These are phyloP conservation scores for Crotalus tigris DNA, from an alignment of 2,113 vertebrate species.

Conservation along the genomic window DNA sequence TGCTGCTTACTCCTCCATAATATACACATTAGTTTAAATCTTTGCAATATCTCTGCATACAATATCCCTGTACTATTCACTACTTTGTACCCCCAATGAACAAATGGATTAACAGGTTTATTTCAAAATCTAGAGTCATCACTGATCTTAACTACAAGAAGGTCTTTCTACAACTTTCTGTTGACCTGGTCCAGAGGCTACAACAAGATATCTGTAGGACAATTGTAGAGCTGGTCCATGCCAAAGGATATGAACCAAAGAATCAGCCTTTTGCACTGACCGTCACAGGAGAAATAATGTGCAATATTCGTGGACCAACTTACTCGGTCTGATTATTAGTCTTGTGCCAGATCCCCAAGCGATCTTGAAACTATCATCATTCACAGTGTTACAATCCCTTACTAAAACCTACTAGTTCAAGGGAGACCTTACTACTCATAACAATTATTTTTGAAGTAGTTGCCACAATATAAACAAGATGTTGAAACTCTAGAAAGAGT, in stretches of 20 bases:
- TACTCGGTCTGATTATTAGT: background rate
- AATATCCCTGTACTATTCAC: background rate
- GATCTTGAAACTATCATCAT: background rate
- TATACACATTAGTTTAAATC: constrained; percentile 40
- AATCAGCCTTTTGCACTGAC: background rate
- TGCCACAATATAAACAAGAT: background rate
- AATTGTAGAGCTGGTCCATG: no score
- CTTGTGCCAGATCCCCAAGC: background rate
- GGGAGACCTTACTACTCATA: background rate
- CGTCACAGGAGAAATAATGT: background rate
- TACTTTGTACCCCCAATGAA: background rate
- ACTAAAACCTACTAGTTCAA: background rate
- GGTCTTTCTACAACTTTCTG: no score
- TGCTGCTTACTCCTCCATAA: background rate
- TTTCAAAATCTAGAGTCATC: background rate
- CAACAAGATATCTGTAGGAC: no score
- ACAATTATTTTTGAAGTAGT: background rate
- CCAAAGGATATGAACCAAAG: no score
- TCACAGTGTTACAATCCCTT: background rate
- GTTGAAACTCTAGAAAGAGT: background rate
- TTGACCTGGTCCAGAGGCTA: no score
- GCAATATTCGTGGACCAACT: background rate
- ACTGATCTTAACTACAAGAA: background rate
- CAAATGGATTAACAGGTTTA: background rate
- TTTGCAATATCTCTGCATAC: constrained; percentile 46